Evolutionary conservation across 2,113 vertebrate genomes (phyloP).

Genomic region (Myrmecophaga tridactyla): DNA sequence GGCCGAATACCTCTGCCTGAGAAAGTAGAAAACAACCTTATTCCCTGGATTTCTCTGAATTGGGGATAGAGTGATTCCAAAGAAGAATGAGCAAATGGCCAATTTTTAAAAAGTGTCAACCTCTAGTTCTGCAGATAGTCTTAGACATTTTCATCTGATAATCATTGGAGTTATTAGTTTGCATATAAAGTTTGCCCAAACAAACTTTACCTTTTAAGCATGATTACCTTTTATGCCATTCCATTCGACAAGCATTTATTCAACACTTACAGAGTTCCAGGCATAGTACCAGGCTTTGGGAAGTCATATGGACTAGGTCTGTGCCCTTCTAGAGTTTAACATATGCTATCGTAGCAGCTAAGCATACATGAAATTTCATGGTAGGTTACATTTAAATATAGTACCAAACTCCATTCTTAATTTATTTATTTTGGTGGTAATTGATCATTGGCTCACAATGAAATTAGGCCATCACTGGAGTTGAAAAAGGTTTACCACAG

Average conservation of each 20-base stretch:
- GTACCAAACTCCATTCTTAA: neutral
- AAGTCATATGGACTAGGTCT: neutral
- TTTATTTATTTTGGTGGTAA: neutral
- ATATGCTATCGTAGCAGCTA: neutral
- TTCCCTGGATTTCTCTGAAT: neutral
- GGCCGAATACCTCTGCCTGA: neutral
- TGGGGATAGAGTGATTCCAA: neutral
- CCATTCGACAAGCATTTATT: neutral
- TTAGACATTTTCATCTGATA: neutral
- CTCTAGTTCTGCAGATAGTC: neutral
- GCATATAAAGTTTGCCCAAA: neutral
- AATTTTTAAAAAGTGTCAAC: neutral
- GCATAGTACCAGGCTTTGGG: neutral
- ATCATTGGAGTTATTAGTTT: neutral
- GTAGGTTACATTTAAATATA: neutral
- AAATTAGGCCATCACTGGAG: neutral
- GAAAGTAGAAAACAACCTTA: neutral
- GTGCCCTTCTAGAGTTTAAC: neutral
- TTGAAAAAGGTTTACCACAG: neutral
- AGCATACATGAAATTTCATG: conserved; percentile 8
- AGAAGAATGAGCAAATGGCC: neutral
- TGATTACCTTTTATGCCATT: neutral
- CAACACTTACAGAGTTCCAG: neutral
- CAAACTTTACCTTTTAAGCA: conserved; percentile 18
- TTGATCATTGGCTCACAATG: neutral